These are phyloP conservation scores for Loxodonta africana DNA, from an alignment of 2,113 vertebrate species.

Conservation along the genomic window DNA sequence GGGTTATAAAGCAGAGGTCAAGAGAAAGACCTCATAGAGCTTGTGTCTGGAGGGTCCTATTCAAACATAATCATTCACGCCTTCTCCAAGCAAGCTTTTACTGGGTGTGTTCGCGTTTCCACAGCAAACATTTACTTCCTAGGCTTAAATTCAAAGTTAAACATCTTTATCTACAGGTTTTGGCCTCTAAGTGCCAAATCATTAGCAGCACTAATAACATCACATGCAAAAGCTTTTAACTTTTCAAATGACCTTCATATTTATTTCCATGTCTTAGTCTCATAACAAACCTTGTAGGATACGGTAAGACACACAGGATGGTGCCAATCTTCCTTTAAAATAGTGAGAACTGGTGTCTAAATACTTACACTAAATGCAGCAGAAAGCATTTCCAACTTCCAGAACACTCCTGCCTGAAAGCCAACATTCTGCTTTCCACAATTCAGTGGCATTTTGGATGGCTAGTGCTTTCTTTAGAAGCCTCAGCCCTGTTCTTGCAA, in stretches of 20 bases:
- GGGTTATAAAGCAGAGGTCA: neutral
- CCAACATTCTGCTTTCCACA: neutral
- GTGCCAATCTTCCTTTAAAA: neutral
- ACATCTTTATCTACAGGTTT: neutral
- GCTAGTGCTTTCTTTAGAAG: neutral
- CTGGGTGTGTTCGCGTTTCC: neutral
- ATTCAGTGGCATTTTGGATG: neutral
- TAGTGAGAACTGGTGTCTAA: neutral
- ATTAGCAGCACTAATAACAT: neutral
- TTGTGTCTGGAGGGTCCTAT: neutral
- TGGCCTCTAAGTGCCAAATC: neutral
- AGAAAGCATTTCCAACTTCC: neutral
- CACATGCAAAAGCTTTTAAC: neutral
- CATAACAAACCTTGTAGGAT: neutral
- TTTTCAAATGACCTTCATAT: neutral
- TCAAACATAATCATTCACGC: neutral
- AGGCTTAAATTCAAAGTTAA: neutral
- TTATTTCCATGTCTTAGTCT: neutral
- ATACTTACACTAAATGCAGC: neutral
- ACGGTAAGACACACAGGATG: neutral
- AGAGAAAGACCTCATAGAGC: fast-evolving
- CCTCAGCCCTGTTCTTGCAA: neutral
- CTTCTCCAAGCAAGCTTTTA: neutral
- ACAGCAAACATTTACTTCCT: neutral
- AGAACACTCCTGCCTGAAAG: neutral